Conservation (phyloP, 2,797 vertebrate species). For the Gastrophryne carolinensis region DNA sequence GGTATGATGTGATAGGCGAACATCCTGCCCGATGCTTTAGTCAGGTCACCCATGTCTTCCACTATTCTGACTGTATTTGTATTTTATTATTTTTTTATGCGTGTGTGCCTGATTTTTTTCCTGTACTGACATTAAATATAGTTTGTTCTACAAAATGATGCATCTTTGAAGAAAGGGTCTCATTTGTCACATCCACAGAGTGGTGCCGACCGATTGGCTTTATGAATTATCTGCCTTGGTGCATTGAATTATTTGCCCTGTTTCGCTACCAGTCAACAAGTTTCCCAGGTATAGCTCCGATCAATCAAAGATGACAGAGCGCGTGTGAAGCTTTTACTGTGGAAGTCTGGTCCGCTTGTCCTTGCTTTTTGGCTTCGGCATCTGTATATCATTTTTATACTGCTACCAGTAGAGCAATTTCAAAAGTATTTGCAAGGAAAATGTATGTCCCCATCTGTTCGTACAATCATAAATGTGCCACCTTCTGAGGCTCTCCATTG, state of each 20-base stretch:
- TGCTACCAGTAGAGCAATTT: constrained; percentile 98
- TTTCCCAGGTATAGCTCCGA: constrained; percentile 84
- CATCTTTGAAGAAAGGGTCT: constrained; percentile 79
- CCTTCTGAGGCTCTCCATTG: constrained; percentile 87
- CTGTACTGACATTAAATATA: constrained; percentile 78
- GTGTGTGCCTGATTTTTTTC: constrained; percentile 56
- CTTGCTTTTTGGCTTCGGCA: constrained; percentile 77
- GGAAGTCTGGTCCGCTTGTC: constrained; percentile 90
- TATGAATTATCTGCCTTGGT: constrained; percentile 76
- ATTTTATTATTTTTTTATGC: neutral
- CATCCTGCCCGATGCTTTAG: constrained; percentile 71
- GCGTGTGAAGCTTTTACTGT: constrained; percentile 81
- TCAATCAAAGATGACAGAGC: constrained; percentile 89
- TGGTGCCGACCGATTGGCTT: constrained; percentile 71
- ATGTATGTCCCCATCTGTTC: constrained; percentile 97
- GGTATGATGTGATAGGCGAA: constrained; percentile 72
- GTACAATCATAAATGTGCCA: constrained; percentile 96
- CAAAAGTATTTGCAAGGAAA: constrained; percentile 90
- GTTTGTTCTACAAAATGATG: constrained; percentile 85
- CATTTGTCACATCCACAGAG: constrained; percentile 79
- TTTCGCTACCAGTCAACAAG: constrained; percentile 85
- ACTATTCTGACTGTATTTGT: constrained; percentile 24
- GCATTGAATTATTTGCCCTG: constrained; percentile 88
- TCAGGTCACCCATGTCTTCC: neutral
- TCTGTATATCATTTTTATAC: constrained; percentile 99